These are phyloP conservation scores for Hoplostethus mediterraneus DNA, from an alignment of 2,797 vertebrate species.

Conservation along the genomic window DNA sequence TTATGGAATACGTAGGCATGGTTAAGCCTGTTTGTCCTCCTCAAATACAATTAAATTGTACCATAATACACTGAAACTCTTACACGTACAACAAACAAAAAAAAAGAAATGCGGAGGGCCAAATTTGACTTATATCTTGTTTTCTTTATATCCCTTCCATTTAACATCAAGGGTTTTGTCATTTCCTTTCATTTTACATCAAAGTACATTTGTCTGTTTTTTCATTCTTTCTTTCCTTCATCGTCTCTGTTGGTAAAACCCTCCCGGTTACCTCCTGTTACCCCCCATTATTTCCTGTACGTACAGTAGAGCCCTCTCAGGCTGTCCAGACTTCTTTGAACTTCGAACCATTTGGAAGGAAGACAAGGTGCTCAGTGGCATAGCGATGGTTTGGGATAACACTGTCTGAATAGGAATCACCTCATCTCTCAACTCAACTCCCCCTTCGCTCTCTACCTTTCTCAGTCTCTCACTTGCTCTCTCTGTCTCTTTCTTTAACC, in stretches of 20 bases:
- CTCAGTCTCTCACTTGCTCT: constrained; percentile 16
- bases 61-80: no score
- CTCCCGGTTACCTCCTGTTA: background rate
- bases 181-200: no score
- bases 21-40: no score
- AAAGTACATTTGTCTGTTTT: no score
- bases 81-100: no score
- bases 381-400: constrained; percentile 14
- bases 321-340: background rate
- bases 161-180: background rate
- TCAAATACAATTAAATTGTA: no score
- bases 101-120: no score
- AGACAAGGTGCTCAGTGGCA: background rate
- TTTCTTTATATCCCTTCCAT: no score
- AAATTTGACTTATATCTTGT: no score
- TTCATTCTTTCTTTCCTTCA: no score
- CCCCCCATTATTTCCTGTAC: background rate
- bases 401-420: constrained; percentile 10
- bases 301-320: background rate
- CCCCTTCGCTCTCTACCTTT: constrained; percentile 2
- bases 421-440: background rate
- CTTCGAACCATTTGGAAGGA: background rate
- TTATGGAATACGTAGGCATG: no score
- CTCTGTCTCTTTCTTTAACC: constrained; percentile 16
- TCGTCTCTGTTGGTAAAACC: background rate